These are phyloP conservation scores for Scopus umbretta DNA, from an alignment of 2,113 vertebrate genomes.

Conservation along the genomic window DNA sequence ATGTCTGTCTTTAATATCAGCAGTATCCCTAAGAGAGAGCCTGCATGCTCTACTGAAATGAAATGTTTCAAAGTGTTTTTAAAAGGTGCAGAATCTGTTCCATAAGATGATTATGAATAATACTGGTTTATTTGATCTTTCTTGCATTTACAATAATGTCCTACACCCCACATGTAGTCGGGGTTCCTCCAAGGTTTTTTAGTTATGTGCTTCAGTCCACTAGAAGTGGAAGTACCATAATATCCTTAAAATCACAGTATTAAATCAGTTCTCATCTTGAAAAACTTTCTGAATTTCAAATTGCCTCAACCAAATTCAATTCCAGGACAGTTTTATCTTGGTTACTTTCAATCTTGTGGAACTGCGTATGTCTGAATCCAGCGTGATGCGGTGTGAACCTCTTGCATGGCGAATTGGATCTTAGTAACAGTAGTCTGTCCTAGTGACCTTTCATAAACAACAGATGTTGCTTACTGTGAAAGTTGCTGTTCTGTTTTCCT, in stretches of 20 bases:
- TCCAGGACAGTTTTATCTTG: neutral
- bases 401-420: neutral
- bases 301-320: neutral
- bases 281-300: neutral
- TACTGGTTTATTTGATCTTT: neutral
- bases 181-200: neutral
- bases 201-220: neutral
- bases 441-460: neutral
- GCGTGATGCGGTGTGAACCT: neutral
- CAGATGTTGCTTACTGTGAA: neutral
- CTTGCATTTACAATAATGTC: neutral
- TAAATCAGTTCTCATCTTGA: neutral
- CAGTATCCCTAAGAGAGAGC: neutral
- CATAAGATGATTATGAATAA: neutral
- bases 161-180: neutral
- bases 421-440: neutral
- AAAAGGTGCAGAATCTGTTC: neutral
- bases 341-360: neutral
- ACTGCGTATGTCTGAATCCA: neutral
- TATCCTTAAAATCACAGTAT: neutral
- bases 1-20: neutral
- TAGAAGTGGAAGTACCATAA: neutral
- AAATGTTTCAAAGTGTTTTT: neutral
- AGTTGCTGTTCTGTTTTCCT: neutral
- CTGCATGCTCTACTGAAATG: neutral